phyloP scores from a whole-genome alignment of 1,140 invertebrate genomes.

The Aphidius ervi region DNA sequence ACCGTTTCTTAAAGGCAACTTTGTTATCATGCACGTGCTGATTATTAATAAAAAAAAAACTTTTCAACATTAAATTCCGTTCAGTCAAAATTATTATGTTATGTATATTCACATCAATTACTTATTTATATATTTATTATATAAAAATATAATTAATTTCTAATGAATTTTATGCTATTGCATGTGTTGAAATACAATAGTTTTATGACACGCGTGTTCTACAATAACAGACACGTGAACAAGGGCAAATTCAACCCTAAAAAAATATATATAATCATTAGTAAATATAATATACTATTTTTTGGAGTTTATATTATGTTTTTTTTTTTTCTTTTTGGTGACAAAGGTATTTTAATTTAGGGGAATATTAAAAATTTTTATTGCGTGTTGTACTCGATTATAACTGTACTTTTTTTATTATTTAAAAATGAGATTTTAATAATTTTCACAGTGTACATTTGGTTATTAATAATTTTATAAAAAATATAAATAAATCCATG shows the following conservation, averaged over 20 bases:
- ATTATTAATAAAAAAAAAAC: background rate
- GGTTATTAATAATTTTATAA: background rate
- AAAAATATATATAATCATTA: background rate
- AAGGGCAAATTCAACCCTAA: background rate
- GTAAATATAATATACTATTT: background rate
- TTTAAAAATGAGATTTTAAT: too few relatives aligned
- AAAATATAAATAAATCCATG: background rate
- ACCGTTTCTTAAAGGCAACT: slow-evolving; percentile 1
- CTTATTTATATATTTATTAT: too few relatives aligned
- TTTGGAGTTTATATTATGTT: background rate
- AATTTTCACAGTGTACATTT: background rate
- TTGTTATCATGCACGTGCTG: slow-evolving; percentile 5
- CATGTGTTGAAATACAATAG: slow-evolving; percentile 6
- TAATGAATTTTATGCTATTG: background rate
- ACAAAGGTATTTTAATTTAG: too few relatives aligned
- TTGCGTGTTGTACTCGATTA: too few relatives aligned
- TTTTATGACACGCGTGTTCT: slow-evolving; percentile 18
- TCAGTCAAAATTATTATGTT: slow-evolving; percentile 18
- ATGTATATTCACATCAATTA: background rate
- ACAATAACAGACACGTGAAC: slow-evolving; percentile 18
- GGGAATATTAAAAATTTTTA: too few relatives aligned
- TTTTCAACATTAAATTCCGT: slow-evolving; percentile 20
- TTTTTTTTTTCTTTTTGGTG: too few relatives aligned
- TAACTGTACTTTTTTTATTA: too few relatives aligned
- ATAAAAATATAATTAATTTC: too few relatives aligned